A percentile compares a stretch with the other conserved stretches of the same genome.
Conservation (phyloP, 2,113 vertebrate genomes). For the Scopus umbretta region DNA sequence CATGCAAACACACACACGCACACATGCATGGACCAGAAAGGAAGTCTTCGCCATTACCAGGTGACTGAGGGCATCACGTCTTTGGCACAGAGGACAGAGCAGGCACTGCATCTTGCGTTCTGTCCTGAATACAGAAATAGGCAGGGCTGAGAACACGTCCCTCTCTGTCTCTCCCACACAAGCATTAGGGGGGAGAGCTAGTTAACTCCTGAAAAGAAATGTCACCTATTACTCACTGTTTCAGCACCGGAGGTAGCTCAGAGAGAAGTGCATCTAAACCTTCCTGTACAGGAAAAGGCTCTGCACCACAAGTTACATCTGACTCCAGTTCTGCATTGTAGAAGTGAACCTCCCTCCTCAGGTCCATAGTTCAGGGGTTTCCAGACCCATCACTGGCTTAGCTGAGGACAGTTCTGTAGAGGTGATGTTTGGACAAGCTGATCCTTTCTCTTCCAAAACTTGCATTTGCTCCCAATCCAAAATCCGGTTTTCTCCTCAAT, state of each 20-base stretch:
- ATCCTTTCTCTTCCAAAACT: not conserved
- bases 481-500: not conserved
- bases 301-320: fast-evolving
- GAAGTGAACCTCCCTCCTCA: not conserved
- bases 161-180: not conserved
- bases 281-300: not conserved
- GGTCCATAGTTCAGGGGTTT: not conserved
- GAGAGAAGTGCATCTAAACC: not conserved
- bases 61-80: not conserved
- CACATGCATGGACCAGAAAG: not conserved
- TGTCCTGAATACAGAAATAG: not conserved
- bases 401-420: not conserved
- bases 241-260: not conserved
- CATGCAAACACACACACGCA: not conserved
- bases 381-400: not conserved
- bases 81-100: not conserved
- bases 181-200: not conserved
- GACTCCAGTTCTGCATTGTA: not conserved
- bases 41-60: not conserved
- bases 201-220: not conserved
- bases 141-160: not conserved
- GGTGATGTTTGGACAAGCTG: not conserved
- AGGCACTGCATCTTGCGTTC: not conserved
- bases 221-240: not conserved
- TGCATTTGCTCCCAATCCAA: not conserved